Conservation (phyloP, 2,888 invertebrate species). For the Pollenia griseotomentosa region DNA sequence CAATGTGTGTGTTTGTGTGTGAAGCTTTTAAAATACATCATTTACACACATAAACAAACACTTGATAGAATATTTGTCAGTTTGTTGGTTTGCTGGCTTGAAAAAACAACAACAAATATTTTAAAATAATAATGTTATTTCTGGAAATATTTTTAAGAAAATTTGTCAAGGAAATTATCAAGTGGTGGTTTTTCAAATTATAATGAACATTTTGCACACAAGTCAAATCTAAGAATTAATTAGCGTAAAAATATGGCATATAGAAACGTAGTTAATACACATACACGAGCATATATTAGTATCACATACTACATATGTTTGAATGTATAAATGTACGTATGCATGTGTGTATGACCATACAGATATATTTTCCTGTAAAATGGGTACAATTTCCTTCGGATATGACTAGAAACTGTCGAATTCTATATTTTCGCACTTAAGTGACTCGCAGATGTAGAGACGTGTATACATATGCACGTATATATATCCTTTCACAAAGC, state of each 20-base stretch:
- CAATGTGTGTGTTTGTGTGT: neutral
- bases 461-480: neutral
- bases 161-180: conserved; percentile 68
- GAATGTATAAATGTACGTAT: neutral
- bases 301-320: too few species aligned
- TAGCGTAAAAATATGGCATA: conserved; percentile 81
- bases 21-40: conserved; percentile 64
- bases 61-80: conserved; percentile 40
- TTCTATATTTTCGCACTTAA: conserved; percentile 57
- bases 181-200: conserved; percentile 67
- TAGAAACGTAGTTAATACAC: conserved; percentile 15
- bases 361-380: conserved; percentile 16
- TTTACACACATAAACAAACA: neutral
- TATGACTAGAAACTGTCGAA: conserved; percentile 61
- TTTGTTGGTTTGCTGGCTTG: neutral
- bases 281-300: too few species aligned
- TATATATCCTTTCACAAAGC: neutral
- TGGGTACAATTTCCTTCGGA: conserved; percentile 71
- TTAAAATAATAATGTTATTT: conserved; percentile 64
- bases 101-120: conserved; percentile 27
- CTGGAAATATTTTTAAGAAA: conserved; percentile 65
- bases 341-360: conserved; percentile 37
- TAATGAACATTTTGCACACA: conserved; percentile 58
- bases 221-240: conserved; percentile 79
- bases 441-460: conserved; percentile 29